These are phyloP conservation scores for Beroe forskalii DNA, from an alignment of 37 sponge, comb jelly and placozoan genomes.

Conservation along the genomic window DNA sequence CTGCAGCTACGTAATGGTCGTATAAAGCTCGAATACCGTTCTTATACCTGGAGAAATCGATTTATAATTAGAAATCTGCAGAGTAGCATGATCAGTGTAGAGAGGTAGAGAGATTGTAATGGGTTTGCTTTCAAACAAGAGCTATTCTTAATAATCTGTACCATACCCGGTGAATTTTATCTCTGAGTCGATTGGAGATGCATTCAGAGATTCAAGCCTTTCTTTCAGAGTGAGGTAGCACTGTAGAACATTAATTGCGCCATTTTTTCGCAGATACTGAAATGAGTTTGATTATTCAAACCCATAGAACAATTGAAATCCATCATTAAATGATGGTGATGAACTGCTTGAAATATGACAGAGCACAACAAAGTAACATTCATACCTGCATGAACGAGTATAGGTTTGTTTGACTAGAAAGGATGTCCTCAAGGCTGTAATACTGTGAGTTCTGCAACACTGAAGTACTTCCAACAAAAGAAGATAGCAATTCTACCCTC, in stretches of 20 bases:
- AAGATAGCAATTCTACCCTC: background rate
- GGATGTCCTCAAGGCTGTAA: constrained; percentile 6
- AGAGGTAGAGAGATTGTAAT: no score
- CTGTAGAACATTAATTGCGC: constrained; percentile 26
- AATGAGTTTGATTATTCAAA: constrained; percentile 7
- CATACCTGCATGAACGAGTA: constrained; percentile 42
- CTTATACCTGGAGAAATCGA: constrained; percentile 4
- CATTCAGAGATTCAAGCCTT: background rate
- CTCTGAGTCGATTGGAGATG: background rate
- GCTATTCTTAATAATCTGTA: no score
- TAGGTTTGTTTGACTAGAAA: constrained; percentile 5
- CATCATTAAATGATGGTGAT: no score
- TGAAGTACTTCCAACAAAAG: background rate
- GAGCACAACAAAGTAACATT: background rate
- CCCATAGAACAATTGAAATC: no score
- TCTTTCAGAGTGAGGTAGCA: constrained; percentile 26
- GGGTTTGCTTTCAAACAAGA: no score
- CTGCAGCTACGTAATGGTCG: constrained; percentile 10
- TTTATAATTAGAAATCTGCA: no score
- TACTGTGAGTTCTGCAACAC: background rate
- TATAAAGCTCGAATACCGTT: constrained; percentile 16
- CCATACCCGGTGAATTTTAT: constrained; percentile 21
- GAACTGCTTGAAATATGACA: no score
- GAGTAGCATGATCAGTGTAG: no score
- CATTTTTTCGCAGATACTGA: constrained; percentile 28